Conservation (phyloP, 2,797 vertebrate genomes). For the Sarcophilus harrisii region DNA sequence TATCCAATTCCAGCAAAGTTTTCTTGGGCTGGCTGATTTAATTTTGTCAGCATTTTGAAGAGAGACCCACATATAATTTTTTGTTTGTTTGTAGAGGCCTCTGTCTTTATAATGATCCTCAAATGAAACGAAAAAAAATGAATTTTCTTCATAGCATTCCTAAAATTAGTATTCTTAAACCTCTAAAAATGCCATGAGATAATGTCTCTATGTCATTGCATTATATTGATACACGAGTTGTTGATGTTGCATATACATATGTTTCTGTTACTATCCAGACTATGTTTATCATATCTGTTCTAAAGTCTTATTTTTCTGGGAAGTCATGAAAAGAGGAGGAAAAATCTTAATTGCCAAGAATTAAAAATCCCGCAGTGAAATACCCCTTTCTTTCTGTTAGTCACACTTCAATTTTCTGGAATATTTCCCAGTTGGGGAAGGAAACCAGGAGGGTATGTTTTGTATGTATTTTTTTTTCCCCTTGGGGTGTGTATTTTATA, state of each 20-base stretch:
- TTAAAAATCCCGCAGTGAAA: not conserved
- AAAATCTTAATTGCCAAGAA: not conserved
- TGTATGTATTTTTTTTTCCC: not conserved
- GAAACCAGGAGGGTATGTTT: not conserved
- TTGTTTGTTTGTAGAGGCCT: not conserved
- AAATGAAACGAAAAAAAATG: not conserved
- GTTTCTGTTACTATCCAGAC: not conserved
- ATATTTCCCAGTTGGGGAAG: not conserved
- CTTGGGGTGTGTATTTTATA: not conserved
- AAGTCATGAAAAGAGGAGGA: not conserved
- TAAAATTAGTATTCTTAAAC: not conserved
- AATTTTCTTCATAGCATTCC: not conserved
- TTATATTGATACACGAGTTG: not conserved
- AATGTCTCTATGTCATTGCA: not conserved
- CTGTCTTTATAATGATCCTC: not conserved
- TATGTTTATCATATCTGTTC: not conserved
- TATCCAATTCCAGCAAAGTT: not conserved
- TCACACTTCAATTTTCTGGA: not conserved
- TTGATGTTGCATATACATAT: not conserved
- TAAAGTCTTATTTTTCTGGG: not conserved
- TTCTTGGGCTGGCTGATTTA: not conserved
- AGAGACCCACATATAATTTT: not conserved
- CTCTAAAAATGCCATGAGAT: not conserved
- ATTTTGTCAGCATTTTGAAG: not conserved
- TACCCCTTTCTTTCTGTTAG: not conserved